These are phyloP conservation scores for Hipparchia sbordonii DNA, from an alignment of 2,888 invertebrate species.

Conservation along the genomic window DNA sequence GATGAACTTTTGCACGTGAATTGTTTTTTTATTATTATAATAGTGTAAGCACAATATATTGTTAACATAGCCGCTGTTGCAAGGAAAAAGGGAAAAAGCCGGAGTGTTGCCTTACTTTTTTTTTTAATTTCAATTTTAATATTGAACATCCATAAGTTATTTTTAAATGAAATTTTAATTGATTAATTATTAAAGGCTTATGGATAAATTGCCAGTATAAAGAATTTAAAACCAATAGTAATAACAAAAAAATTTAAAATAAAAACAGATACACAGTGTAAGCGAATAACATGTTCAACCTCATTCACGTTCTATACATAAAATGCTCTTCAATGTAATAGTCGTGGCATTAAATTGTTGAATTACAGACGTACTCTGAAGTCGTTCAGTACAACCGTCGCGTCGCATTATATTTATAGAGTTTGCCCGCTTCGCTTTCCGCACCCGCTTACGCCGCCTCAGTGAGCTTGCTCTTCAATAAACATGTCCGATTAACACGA, in stretches of 20 bases:
- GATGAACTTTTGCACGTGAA: too few relatives aligned
- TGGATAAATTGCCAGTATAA: too few relatives aligned
- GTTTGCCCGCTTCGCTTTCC: constrained; percentile 26
- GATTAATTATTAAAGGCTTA: too few relatives aligned
- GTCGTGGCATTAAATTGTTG: constrained; percentile 9
- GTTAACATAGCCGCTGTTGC: too few relatives aligned
- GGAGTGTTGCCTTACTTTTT: too few relatives aligned
- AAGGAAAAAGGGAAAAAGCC: too few relatives aligned
- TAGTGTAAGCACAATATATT: too few relatives aligned
- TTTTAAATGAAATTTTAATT: too few relatives aligned
- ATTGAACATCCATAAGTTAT: too few relatives aligned
- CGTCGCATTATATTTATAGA: constrained; percentile 31
- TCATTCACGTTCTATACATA: constrained; percentile 3
- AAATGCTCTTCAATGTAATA: constrained; percentile 10
- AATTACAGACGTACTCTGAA: constrained; percentile 17
- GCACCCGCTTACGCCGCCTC: constrained; percentile 33
- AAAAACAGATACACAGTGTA: neutral
- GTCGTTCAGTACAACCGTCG: constrained; percentile 19
- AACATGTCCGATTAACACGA: constrained; percentile 72
- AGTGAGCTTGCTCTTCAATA: constrained; percentile 58
- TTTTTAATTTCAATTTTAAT: too few relatives aligned
- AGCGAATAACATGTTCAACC: neutral
- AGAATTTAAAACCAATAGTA: too few relatives aligned
- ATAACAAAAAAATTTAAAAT: neutral
- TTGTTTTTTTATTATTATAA: too few relatives aligned